A percentile compares a stretch with the other conserved stretches of the same genome.
Conservation (phyloP, 1,140 invertebrate genomes). For the Hyles vespertilio region DNA sequence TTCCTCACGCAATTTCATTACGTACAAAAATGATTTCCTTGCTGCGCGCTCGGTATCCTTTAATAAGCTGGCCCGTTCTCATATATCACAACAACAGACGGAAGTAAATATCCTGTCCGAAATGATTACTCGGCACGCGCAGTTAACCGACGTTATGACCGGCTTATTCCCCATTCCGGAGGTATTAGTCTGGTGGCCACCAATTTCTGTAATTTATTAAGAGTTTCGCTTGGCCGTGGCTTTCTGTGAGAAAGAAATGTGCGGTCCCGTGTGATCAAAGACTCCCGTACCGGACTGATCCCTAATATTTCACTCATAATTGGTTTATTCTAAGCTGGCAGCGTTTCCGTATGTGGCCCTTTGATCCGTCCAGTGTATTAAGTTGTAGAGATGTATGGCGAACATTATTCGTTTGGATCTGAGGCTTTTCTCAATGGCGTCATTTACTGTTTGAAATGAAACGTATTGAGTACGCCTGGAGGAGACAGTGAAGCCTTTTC, state of each 20-base stretch:
- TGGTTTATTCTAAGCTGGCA: conserved; percentile 74
- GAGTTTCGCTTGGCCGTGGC: conserved; percentile 53
- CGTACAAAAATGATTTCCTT: conserved; percentile 20
- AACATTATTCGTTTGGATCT: conserved; percentile 61
- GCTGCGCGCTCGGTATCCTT: conserved; percentile 35
- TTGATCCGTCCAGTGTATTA: conserved; percentile 73
- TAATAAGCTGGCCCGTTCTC: conserved; percentile 45
- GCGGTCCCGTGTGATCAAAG: conserved; percentile 64
- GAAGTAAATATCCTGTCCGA: conserved; percentile 68
- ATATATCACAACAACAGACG: conserved; percentile 57
- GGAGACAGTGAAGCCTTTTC: conserved; percentile 26
- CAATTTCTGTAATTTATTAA: conserved; percentile 71
- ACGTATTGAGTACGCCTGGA: conserved; percentile 31
- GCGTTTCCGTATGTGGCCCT: conserved; percentile 67
- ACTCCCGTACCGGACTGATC: conserved; percentile 59
- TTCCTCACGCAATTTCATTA: conserved; percentile 24
- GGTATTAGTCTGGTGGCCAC: conserved; percentile 67
- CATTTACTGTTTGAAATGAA: conserved; percentile 35
- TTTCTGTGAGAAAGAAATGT: conserved; percentile 59
- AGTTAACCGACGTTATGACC: conserved; percentile 66
- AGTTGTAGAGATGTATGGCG: conserved; percentile 63
- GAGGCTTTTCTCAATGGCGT: conserved; percentile 52
- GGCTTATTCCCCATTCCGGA: conserved; percentile 68
- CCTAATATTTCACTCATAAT: conserved; percentile 76
- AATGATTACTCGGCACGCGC: conserved; percentile 67